These are phyloP conservation scores for Helleia helle DNA, from an alignment of 2,888 invertebrate species.

Conservation along the genomic window DNA sequence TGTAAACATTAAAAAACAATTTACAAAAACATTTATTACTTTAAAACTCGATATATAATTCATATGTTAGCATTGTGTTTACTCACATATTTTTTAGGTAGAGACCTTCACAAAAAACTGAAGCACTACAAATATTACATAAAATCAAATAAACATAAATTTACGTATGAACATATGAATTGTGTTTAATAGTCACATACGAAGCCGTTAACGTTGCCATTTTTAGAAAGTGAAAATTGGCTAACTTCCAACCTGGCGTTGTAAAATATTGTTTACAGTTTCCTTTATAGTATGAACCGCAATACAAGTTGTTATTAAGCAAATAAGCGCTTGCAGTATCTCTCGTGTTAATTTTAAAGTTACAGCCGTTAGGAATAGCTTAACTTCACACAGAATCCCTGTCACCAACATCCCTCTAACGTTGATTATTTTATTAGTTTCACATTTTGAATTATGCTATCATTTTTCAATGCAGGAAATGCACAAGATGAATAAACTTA, in stretches of 20 bases:
- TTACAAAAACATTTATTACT: neutral
- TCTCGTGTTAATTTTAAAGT: constrained; percentile 6
- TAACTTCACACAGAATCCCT: neutral
- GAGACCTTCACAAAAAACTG: too few species aligned
- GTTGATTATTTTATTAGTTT: neutral
- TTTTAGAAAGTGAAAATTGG: constrained; percentile 9
- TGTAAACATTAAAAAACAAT: too few species aligned
- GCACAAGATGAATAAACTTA: too few species aligned
- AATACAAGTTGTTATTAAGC: constrained; percentile 5
- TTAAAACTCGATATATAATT: neutral
- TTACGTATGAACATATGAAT: constrained; percentile 2
- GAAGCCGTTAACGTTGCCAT: constrained; percentile 5
- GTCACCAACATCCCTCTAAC: neutral
- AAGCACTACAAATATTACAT: too few species aligned
- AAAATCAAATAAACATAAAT: neutral
- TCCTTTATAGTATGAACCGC: constrained; percentile 6
- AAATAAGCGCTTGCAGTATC: constrained; percentile 6
- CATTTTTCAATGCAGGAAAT: too few species aligned
- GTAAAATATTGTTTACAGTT: constrained; percentile 10
- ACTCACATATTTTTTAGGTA: too few species aligned
- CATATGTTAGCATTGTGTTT: too few species aligned
- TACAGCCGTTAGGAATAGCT: constrained; percentile 1
- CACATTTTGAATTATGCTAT: too few species aligned
- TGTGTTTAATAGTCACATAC: constrained; percentile 4
- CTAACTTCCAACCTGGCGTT: constrained; percentile 1